Base-by-base conservation (phyloP, 2,797 vertebrate genomes). In the Phaenicophaeus curvirostris region DNA sequence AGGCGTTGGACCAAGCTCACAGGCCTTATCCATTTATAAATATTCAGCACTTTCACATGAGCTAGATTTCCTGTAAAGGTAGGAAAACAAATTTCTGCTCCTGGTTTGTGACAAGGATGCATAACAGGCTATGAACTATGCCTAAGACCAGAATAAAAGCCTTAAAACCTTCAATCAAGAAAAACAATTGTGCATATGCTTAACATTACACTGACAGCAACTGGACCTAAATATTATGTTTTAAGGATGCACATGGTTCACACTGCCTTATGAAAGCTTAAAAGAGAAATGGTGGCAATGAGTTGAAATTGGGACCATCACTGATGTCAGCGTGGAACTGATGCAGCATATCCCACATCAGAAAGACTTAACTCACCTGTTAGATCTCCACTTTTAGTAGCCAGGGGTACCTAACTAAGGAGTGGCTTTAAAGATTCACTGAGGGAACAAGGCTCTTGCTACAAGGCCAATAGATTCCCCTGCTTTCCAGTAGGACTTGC, bases 1-100 rank as follows among this genome's bases (percentile, higher is more conserved):
- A 41, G n/a, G 57, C 37, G 39, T 76, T 89, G 90, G 91, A 92
- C n/a, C 35, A 71, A 89, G 81, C 81, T 85, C 78, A 77, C 15
- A 73, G 59, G 20, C 25, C 57, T 89, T 59, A 80, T 61, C 31
- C 1, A 6, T 76, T 83, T 91, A 2, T 59, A 76, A 72, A 54
- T 37, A 48, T 48, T 77, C 25, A 9, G 37, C 79, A 58, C 8
- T 77, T 93, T 75, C 69, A 77, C 37, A 9, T 9, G 15, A 31
- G 41, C 63, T 71, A 44, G 51, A 18, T 59, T 73, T 63, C 63
- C 63, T 51, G 39, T 46, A 85, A 68, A 44, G 67, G 31, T 85
- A 74, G 25, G 41, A 82, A 68, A 71, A 67, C 6, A 14, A 25
- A 14, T 83, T 76, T 77, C 74, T 72, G 33, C 39, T 89, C n/a